Base-by-base conservation (phyloP, 2,888 invertebrate species). In the Ophraella communa region DNA sequence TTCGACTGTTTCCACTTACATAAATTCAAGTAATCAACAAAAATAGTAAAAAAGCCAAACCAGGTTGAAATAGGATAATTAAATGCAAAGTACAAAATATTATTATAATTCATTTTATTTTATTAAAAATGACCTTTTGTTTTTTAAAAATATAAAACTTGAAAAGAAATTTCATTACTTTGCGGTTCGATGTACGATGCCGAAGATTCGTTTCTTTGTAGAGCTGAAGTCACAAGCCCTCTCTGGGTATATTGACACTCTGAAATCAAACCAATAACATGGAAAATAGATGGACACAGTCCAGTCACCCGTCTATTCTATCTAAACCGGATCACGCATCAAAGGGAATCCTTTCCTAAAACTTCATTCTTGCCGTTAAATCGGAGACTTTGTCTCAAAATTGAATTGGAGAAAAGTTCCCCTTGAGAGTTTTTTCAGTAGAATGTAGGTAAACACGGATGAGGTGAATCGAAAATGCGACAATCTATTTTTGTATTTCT, bases 211-310 rank as follows among this genome's bases (percentile, higher is more conserved):
- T 73, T 77, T 76, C 73, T 78, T 78, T 79, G 77, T 77, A 73
- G 65, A 71, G 71, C 70, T 56, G 74, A n/a, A 57, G 49, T 44
- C 45, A 74, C 77, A 78, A 77, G 76, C 73, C 71, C 62, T 67
- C 67, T 73, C 73, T 66, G 70, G 69, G 69, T 75, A 73, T 78
- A 78, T 79, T 79, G 79, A 80, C 80, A 78, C 74, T 75, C 71
- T 73, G 72, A 74, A 80, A 80, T 80, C 79, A 79, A 80, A 80
- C 77, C 80, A 80, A 80, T 80, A 80, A 79, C 79, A 80, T 80
- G 79, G 80, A 81, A 81, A 80, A 80, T 80, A 80, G 79, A 80
- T 80, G 80, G 80, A 79, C 80, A 77, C 73, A 64, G 73, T 17
- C 49, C 49, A 27, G 52, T 30, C 60, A 44, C 24, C 60, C 52